Base-by-base conservation (phyloP, 2,888 invertebrate genomes). In the Gerosis bhagava region DNA sequence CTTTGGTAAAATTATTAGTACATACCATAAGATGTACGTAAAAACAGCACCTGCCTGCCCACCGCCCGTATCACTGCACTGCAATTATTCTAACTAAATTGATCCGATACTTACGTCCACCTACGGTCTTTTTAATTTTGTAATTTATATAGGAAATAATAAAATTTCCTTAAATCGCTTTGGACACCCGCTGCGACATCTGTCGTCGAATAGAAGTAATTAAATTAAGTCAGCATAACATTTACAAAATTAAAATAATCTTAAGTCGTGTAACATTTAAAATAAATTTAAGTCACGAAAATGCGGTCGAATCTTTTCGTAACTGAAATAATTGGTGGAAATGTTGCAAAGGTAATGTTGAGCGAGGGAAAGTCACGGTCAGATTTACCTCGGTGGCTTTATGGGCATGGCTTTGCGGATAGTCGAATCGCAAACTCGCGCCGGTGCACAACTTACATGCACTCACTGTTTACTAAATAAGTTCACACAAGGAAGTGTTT, bases 351-450 rank as follows among this genome's bases (percentile, higher is more conserved):
- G 49, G 51, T 45, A 21, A 36, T 41, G 28, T 7, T 21, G 26
- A 29, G 45, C 29, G 45, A 77, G 76, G 79, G 82, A 80, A 83
- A 82, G 83, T 83, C 86, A 86, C 59, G 87, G 86, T 62, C 83
- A 66, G 60, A 62, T 63, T 53, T 51, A 57, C 57, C 59, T 58
- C 56, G 52, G 49, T 45, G 54, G 72, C 70, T 73, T 40, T 57
- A 55, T 44, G 44, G 21, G 22, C 36, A 29, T 36, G 36, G 28
- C 44, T 35, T 56, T n/a, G 56, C 62, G 53, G 58, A 55, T 64
- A 55, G 57, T 65, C 63, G 76, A 58, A 66, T 66, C 59, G 67
- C 61, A 59, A 62, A 67, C 72, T 72, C 77, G 76, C 67, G 66
- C 69, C 54, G 32, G 46, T 32, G 39, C 39, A 32, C 32, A 15